Evolutionary conservation across 2,888 invertebrate species (phyloP), one percentile per base, ranked within the genome.

Genomic region (Cerceris ruficornis): DNA sequence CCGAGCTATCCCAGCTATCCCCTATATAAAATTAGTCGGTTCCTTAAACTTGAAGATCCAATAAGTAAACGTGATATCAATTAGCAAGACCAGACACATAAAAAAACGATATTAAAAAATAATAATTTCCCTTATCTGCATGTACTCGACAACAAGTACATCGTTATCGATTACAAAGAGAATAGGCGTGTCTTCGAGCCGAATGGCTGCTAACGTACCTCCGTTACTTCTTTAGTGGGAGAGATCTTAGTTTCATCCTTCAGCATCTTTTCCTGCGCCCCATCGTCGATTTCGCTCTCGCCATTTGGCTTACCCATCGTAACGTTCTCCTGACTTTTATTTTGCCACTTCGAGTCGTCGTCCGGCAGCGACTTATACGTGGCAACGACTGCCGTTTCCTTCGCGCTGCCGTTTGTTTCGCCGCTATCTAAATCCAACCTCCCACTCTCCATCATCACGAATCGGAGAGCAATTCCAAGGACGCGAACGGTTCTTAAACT

Each of bases 181-280:
- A 9, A 6, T 6, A 76, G 41, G 55, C 43, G 60, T 52, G 74
- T 49, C 61, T 8, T 13, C 8, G 6, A 13, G 39, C 17, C 54
- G 15, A n/a, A 17, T 49, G 39, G 8, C 15, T 39, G 7, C 4
- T 2, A 17, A 77, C 79, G 60, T 71, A 92, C 92, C 90, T 92
- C 92, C 7, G 88, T 83, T 4, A 86, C 72, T 14, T 90, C 87
- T 71, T 88, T 89, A 15, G 86, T 83, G 4, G 89, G 81, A 4
- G 89, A 80, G 14, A 86, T 78, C 58, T 91, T 92, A 13, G 62
- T 82, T 4, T 90, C 90, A 2, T 91, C 91, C 60, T 89, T 90
- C 46, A 92, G 91, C 92, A 92, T 92, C 14, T 88, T 89, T 28
- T 92, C 92, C 14, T 90, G 85, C 0, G 89, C 92, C 6, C 86